These are phyloP conservation scores for Oreotrochilus melanogaster DNA, from an alignment of 2,113 vertebrate genomes.

Conservation along the genomic window DNA sequence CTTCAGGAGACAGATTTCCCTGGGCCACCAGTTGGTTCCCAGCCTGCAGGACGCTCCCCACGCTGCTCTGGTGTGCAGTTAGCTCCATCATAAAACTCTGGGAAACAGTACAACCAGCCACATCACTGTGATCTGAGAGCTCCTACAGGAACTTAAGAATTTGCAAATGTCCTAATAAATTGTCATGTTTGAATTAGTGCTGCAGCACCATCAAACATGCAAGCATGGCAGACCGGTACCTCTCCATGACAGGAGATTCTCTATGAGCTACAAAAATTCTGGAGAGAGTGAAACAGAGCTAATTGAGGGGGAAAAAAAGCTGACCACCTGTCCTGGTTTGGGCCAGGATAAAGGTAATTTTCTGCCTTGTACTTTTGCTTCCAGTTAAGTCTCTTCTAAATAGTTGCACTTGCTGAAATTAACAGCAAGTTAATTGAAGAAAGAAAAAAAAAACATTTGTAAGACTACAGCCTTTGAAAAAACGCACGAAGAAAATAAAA, in stretches of 20 bases:
- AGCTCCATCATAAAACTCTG: conserved; percentile 98
- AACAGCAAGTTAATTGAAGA: no score
- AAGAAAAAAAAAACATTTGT: background rate
- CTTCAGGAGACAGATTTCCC: conserved; percentile 90
- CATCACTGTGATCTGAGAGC: background rate
- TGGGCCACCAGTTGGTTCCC: conserved; percentile 95
- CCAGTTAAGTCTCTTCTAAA: no score
- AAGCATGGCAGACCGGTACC: background rate
- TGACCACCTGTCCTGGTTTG: no score
- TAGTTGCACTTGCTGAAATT: no score
- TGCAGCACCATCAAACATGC: background rate
- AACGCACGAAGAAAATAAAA: background rate
- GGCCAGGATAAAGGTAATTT: no score
- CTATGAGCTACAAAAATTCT: background rate
- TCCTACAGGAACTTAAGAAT: background rate
- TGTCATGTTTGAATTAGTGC: background rate
- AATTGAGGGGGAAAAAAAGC: background rate
- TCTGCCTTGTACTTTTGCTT: no score
- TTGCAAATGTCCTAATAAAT: background rate
- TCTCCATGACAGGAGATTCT: background rate
- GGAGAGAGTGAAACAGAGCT: background rate
- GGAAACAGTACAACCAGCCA: background rate
- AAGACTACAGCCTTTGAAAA: background rate
- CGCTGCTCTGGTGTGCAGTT: conserved; percentile 95
- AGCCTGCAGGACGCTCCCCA: conserved; percentile 93